phyloP scores from a whole-genome alignment of 2,797 vertebrate species.

The Echiichthys vipera region DNA sequence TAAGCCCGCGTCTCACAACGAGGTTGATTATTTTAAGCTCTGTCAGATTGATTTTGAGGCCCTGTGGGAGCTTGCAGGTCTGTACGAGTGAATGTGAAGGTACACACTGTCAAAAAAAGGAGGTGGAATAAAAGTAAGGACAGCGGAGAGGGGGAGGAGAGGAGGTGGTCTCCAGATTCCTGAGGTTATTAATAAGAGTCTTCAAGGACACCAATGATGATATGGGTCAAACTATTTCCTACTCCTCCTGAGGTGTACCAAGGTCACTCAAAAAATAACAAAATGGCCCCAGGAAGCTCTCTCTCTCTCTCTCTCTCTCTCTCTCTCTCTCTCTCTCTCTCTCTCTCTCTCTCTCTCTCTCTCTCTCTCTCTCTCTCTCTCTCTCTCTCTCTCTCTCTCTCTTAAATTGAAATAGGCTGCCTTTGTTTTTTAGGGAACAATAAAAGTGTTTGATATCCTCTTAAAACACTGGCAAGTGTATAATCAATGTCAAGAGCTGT shows the following conservation, averaged over 20 bases:
- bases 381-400: too few relatives aligned
- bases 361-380: too few relatives aligned
- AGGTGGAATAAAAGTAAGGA: constrained; percentile 57
- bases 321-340: too few relatives aligned
- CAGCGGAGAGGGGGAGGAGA: constrained; percentile 21
- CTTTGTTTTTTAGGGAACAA: constrained; percentile 29
- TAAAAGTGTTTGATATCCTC: not conserved
- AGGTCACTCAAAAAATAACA: constrained; percentile 49
- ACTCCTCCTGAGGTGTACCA: constrained; percentile 62
- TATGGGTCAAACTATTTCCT: constrained; percentile 77
- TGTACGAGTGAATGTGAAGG: constrained; percentile 57
- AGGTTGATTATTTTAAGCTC: constrained; percentile 80
- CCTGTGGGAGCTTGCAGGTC: constrained; percentile 58
- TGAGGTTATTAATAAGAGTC: constrained; percentile 75
- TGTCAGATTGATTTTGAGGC: constrained; percentile 73
- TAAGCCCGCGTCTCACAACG: constrained; percentile 67
- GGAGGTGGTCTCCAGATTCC: constrained; percentile 71
- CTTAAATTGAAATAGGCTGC: constrained; percentile 28
- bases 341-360: too few relatives aligned
- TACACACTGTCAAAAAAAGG: constrained; percentile 45
- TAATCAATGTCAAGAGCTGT: not conserved
- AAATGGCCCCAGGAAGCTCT: constrained; percentile 33
- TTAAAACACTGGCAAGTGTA: constrained; percentile 12
- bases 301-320: too few relatives aligned
- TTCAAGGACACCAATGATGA: constrained; percentile 72